Conservation (phyloP, 2,888 invertebrate species). For the Caenorhabditis becei region DNA sequence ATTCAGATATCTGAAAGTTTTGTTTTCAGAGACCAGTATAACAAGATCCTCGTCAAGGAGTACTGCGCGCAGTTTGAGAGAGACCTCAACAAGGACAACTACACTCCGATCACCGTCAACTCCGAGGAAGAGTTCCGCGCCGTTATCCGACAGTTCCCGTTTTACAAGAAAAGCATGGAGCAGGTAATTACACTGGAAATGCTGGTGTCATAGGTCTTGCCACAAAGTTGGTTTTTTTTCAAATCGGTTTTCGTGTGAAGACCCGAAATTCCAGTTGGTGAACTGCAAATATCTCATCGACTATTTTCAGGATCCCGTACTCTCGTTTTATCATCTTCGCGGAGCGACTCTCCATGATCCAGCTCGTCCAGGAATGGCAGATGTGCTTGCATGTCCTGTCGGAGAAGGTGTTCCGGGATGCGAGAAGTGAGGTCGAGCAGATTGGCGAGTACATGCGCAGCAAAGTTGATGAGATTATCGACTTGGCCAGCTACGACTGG, state of each 20-base stretch:
- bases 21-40: slow-evolving; percentile 93
- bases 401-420: slow-evolving; percentile 78
- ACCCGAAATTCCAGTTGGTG: too few species aligned
- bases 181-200: too few species aligned
- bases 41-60: slow-evolving; percentile 95
- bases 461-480: slow-evolving; percentile 96
- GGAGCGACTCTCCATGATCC: slow-evolving; percentile 90
- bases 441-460: slow-evolving; percentile 94
- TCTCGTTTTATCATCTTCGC: slow-evolving; percentile 96
- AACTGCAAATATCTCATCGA: too few species aligned
- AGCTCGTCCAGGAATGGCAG: slow-evolving; percentile 92
- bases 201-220: too few species aligned
- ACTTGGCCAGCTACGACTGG: slow-evolving; percentile 85
- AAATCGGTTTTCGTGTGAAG: too few species aligned
- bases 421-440: slow-evolving; percentile 87
- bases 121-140: slow-evolving; percentile 89
- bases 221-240: too few species aligned
- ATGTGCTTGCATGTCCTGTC: too few species aligned
- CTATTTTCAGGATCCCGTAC: slow-evolving; percentile 94
- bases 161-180: slow-evolving; percentile 89
- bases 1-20: too few species aligned
- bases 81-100: slow-evolving; percentile 94
- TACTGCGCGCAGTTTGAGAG: slow-evolving; percentile 94
- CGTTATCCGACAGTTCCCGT: slow-evolving; percentile 92
- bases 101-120: slow-evolving; percentile 85